Percentiles rank a stretch among this genome's conserved stretches.
These are phyloP conservation scores for Ianthella basta DNA, from an alignment of 37 sponge, comb jelly and placozoan genomes.

Conservation along the genomic window DNA sequence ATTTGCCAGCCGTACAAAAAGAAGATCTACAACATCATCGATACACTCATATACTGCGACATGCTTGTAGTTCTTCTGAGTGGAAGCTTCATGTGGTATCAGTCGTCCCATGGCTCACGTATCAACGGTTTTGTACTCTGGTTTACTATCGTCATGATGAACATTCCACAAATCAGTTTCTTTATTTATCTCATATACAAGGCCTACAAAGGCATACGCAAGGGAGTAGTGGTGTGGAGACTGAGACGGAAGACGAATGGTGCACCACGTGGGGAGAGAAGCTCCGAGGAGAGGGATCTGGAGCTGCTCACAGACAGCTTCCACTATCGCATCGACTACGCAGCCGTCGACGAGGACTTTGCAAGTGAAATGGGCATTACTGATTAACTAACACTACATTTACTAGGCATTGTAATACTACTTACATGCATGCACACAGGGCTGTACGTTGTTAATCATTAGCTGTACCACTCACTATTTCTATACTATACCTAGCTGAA, in stretches of 20 bases:
- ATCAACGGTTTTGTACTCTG: neutral
- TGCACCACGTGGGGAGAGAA: neutral
- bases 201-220: neutral
- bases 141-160: neutral
- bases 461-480: no score
- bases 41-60: slow-evolving; percentile 5
- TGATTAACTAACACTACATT: no score
- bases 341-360: neutral
- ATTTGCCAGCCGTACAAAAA: slow-evolving; percentile 12
- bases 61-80: slow-evolving; percentile 17
- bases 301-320: slow-evolving; percentile 18
- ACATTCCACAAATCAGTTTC: slow-evolving; percentile 12
- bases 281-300: slow-evolving; percentile 24
- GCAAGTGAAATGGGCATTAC: no score
- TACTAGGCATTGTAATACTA: no score
- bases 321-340: neutral
- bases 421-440: no score
- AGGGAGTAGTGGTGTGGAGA: neutral
- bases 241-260: neutral
- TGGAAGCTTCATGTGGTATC: neutral
- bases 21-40: slow-evolving; percentile 20
- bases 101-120: neutral
- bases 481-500: no score
- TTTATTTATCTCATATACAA: neutral
- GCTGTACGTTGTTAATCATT: no score